These are phyloP conservation scores for Cyprinodon tularosa DNA, from an alignment of 2,113 vertebrate species.

Conservation along the genomic window DNA sequence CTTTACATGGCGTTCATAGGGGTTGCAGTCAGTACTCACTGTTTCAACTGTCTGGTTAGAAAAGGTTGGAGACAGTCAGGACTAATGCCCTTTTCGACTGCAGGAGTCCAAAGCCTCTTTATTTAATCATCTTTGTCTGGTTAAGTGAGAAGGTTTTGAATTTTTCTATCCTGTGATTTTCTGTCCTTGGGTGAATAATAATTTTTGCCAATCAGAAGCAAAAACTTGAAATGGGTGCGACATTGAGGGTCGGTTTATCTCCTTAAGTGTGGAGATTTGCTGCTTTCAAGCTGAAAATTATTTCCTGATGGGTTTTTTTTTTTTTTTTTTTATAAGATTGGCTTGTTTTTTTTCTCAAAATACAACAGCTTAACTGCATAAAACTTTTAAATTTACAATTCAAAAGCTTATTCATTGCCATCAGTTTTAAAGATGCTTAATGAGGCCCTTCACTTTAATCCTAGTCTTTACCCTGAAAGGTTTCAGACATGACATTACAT, in stretches of 20 bases:
- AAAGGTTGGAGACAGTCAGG: background rate
- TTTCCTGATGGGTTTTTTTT: too few relatives aligned
- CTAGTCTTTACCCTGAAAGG: background rate
- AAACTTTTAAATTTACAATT: too few relatives aligned
- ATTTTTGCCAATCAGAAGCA: background rate
- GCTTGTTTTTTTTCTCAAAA: background rate
- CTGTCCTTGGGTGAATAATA: conserved; percentile 5
- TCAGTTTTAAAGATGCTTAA: background rate
- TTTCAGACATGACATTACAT: background rate
- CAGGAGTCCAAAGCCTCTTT: background rate
- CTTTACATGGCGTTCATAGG: conserved; percentile 13
- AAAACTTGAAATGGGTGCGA: background rate
- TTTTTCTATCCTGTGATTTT: background rate
- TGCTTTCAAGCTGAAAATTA: background rate
- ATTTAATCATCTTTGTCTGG: background rate
- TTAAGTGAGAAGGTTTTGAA: background rate
- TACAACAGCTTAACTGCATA: background rate
- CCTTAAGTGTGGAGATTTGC: background rate
- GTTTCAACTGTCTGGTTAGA: background rate
- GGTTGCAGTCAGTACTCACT: background rate
- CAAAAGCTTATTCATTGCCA: too few relatives aligned
- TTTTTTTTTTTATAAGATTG: too few relatives aligned
- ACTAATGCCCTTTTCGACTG: background rate
- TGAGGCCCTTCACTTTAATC: background rate
- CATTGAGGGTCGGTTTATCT: background rate